Evolutionary conservation across 1,140 invertebrate species (phyloP), one percentile per base, ranked within the genome.

Genomic region (Bombus affinis): DNA sequence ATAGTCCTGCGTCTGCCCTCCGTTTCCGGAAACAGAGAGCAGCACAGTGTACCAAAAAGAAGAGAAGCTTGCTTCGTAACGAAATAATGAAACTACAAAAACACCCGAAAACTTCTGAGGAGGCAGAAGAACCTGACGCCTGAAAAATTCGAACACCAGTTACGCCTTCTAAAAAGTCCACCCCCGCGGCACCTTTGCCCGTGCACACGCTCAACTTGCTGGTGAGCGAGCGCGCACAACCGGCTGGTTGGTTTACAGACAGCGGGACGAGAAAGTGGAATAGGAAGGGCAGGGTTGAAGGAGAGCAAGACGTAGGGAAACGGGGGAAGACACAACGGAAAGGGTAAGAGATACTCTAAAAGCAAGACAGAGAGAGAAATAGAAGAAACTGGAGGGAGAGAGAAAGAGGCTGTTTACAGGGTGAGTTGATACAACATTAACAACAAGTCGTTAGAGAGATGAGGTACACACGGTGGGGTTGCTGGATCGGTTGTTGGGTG

Each of bases 381-480:
- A 68, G 59, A 59, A 9, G 32, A 35, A 47, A 28, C n/a, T 57
- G 37, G 53, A 81, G 71, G 71, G 42, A 73, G 70, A 68, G 32
- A 66, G 47, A 42, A 71, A 32, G 81, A 88, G 89, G 73, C 92
- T 91, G 91, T 93, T 92, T 91, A 90, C 89, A 90, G 89, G 91
- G 91, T 93, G 89, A 93, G 89, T 93, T 93, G 91, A 93, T 93
- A 93, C 92, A 93, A 92, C 92, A 93, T 93, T 93, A 93, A 94
- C 90, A 92, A 93, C 92, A 91, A 93, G 92, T 93, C 92, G 92
- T 94, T 93, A 93, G 92, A 92, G 90, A 91, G 91, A 93, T 90
- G 91, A 92, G 91, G 89, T 91, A 90, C 86, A 86, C 81, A 89
- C 86, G 75, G 81, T 70, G 89, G 87, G 88, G 86, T 90, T 92